Evolutionary conservation across 2,797 vertebrate genomes (phyloP).

Genomic region (Dendrocincla fuliginosa): DNA sequence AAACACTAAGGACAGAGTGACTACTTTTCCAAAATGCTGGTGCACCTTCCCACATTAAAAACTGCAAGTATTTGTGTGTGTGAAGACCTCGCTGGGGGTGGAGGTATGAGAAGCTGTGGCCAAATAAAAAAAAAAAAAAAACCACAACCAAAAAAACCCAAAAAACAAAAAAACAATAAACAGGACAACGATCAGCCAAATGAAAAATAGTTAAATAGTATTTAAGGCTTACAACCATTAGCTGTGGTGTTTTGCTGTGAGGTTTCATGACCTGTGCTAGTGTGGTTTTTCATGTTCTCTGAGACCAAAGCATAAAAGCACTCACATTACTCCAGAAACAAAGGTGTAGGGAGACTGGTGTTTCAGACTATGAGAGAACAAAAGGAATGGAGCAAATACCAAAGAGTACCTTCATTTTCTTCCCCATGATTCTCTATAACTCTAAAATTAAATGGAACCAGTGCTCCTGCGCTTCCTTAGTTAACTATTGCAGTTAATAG

Average conservation of each 20-base stretch:
- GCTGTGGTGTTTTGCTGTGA: background rate
- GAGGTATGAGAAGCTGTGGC: background rate
- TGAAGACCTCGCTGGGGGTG: background rate
- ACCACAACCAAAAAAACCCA: no score
- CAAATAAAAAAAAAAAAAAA: no score
- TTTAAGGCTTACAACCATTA: background rate
- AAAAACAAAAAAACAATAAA: no score
- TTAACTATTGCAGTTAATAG: background rate
- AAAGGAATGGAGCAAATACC: background rate
- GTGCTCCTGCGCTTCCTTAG: background rate
- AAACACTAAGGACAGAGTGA: background rate
- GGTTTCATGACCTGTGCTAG: background rate
- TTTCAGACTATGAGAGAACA: background rate
- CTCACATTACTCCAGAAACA: background rate
- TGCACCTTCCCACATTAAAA: background rate
- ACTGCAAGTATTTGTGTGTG: background rate
- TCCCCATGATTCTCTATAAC: background rate
- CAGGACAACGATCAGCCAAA: background rate
- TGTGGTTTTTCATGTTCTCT: background rate
- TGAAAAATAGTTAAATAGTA: background rate
- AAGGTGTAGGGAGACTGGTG: accelerated
- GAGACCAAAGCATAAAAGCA: background rate
- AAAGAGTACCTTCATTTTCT: background rate
- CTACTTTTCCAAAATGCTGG: background rate
- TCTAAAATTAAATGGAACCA: background rate